Evolutionary conservation across 2,888 invertebrate species (phyloP).

Genomic region (Spodoptera littoralis): DNA sequence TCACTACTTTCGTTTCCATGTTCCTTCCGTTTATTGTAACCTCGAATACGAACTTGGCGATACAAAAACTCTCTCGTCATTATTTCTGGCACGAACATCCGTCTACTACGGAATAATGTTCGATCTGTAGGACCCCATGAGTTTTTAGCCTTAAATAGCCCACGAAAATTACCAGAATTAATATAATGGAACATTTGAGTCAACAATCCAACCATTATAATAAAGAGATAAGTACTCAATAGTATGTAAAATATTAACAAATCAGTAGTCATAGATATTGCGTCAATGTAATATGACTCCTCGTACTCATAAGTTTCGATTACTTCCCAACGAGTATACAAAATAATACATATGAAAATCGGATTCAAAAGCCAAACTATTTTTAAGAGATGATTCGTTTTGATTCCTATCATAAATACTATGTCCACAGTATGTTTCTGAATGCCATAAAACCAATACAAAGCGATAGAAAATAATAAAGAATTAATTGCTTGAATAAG

Average conservation of each 20-base stretch:
- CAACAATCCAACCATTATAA: constrained; percentile 66
- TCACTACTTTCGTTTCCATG: neutral
- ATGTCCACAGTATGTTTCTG: constrained; percentile 79
- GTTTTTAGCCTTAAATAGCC: constrained; percentile 64
- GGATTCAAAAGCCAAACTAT: constrained; percentile 76
- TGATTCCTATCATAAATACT: constrained; percentile 84
- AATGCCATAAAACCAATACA: constrained; percentile 82
- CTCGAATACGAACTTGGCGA: constrained; percentile 80
- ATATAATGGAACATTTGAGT: constrained; percentile 63
- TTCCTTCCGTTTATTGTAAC: constrained; percentile 64
- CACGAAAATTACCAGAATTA: constrained; percentile 46
- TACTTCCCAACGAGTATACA: constrained; percentile 57
- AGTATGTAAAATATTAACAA: constrained; percentile 66
- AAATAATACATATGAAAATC: constrained; percentile 60
- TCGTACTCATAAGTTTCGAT: constrained; percentile 55
- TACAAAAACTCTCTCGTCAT: constrained; percentile 87
- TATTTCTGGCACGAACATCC: constrained; percentile 85
- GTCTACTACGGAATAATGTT: constrained; percentile 78
- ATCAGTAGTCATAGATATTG: constrained; percentile 57
- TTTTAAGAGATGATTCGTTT: constrained; percentile 80
- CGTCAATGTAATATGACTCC: constrained; percentile 61
- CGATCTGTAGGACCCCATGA: constrained; percentile 80
- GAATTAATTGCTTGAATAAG: constrained; percentile 74
- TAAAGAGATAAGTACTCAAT: constrained; percentile 64
- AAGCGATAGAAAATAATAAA: constrained; percentile 73